Evolutionary conservation across 2,888 invertebrate genomes (phyloP), one percentile per base, ranked within the genome.

Genomic region (Liopterus haemorrhoidalis): DNA sequence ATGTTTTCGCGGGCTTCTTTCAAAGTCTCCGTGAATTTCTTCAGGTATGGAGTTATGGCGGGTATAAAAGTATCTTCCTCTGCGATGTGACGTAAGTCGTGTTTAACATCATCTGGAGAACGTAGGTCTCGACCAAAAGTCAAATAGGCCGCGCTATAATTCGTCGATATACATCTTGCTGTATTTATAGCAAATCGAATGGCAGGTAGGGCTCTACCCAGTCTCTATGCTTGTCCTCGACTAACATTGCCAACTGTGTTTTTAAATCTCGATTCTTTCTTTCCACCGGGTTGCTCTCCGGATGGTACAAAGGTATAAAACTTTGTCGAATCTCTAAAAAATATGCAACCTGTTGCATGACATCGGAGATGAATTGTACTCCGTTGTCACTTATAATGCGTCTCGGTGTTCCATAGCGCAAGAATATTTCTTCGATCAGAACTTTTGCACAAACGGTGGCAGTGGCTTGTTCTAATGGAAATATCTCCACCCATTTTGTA

Each of bases 301-400:
- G n/a, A n/a, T n/a, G n/a, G n/a, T n/a, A n/a, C n/a, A n/a, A n/a
- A n/a, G n/a, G n/a, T n/a, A n/a, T n/a, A n/a, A n/a, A n/a, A n/a
- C n/a, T n/a, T n/a, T n/a, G n/a, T n/a, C n/a, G n/a, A n/a, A n/a
- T n/a, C n/a, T n/a, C n/a, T n/a, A n/a, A n/a, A n/a, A n/a, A n/a
- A 3, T 45, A 33, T 0, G 55, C 54, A 59, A 54, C 38, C 0
- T 64, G 64, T 9, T 65, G 65, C 24, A n/a, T n/a, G n/a, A n/a
- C n/a, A n/a, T n/a, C n/a, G n/a, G n/a, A n/a, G n/a, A n/a, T n/a
- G n/a, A n/a, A n/a, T n/a, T n/a, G n/a, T n/a, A n/a, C n/a, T n/a
- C n/a, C n/a, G n/a, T n/a, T n/a, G n/a, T 66, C 63, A 9, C 57
- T 58, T 4, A 60, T 52, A 0, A 66, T n/a, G 9, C 60, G 36